A percentile compares a stretch with the other conserved stretches of the same genome.
Conservation (phyloP, 2,113 vertebrate genomes). For the Nerophis lumbriciformis region DNA sequence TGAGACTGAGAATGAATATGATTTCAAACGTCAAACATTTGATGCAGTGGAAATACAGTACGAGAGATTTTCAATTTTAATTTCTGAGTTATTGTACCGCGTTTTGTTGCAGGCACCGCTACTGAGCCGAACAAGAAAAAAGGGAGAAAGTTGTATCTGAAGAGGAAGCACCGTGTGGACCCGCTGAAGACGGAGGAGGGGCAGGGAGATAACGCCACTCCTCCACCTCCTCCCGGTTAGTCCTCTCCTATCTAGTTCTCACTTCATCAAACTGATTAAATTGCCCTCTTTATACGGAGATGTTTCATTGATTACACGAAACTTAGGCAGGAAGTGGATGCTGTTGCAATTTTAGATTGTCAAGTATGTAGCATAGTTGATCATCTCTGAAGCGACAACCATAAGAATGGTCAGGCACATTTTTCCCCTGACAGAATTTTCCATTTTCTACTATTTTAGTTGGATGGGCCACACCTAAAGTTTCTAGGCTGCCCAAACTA, state of each 20-base stretch:
- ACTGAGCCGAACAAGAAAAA: conserved; percentile 77
- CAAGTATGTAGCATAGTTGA: too few relatives aligned
- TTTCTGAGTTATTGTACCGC: neutral
- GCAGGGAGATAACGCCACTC: conserved; percentile 50
- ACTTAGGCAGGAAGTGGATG: too few relatives aligned
- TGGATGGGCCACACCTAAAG: conserved; percentile 76
- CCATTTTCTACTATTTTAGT: conserved; percentile 51
- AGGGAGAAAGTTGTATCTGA: conserved; percentile 79
- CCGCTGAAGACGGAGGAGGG: conserved; percentile 73
- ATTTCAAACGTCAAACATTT: neutral
- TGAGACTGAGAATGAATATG: neutral
- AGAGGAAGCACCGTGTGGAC: conserved; percentile 85
- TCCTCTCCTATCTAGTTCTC: neutral
- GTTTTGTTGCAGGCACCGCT: conserved; percentile 27
- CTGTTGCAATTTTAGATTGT: too few relatives aligned
- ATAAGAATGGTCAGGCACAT: neutral
- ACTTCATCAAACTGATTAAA: too few relatives aligned
- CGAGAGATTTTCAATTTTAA: neutral
- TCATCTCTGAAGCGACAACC: neutral
- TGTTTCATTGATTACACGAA: too few relatives aligned
- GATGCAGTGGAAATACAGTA: neutral
- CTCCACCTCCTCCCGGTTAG: conserved; percentile 63
- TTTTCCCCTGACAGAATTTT: conserved; percentile 9
- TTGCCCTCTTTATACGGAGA: too few relatives aligned
- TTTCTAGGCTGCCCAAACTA: conserved; percentile 74